Base-by-base conservation (phyloP, 2,888 invertebrate genomes). In the Drymonia ruficornis region DNA sequence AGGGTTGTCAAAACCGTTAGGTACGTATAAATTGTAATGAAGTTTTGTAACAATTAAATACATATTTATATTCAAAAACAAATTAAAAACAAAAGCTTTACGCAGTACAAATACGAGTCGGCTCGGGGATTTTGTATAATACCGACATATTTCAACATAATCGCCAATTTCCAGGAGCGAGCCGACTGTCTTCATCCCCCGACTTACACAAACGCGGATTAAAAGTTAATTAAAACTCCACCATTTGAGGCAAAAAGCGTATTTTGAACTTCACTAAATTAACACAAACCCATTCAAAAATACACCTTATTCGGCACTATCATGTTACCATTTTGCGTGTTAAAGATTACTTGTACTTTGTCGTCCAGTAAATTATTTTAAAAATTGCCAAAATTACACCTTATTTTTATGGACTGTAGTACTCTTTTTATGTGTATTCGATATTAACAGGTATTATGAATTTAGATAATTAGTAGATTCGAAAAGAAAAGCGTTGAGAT, bases 211-310 rank as follows among this genome's bases (percentile, higher is more conserved):
- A 63, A 53, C 52, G 49, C 42, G 56, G 59, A 56, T 71, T 71
- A 52, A 62, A 70, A 68, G 57, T 65, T 70, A 71, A 71, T 71
- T 71, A 71, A 59, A 67, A 62, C 57, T 51, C 55, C n/a, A 52
- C 51, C 51, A 65, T 60, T 53, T 51, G 29, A 51, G 46, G 45
- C 47, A 11, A 45, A 49, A 36, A 48, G 52, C 46, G 55, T 56
- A 54, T 52, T 53, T 44, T 36, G 19, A 16, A 57, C 28, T 31
- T 34, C 46, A 18, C 38, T 31, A 45, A 59, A 55, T 65, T 36
- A 48, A 52, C 42, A 18, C 2, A 16, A 9, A 16, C 1, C 11
- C 19, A 43, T 13, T 13, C 19, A 12, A 43, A 43, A 43, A 43
- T 43, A 43, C 11, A 43, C 19, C 43, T 43, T 43, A 43, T 43